Evolutionary conservation across 2,113 vertebrate genomes (phyloP).

Genomic region (Corydoras sp.): DNA sequence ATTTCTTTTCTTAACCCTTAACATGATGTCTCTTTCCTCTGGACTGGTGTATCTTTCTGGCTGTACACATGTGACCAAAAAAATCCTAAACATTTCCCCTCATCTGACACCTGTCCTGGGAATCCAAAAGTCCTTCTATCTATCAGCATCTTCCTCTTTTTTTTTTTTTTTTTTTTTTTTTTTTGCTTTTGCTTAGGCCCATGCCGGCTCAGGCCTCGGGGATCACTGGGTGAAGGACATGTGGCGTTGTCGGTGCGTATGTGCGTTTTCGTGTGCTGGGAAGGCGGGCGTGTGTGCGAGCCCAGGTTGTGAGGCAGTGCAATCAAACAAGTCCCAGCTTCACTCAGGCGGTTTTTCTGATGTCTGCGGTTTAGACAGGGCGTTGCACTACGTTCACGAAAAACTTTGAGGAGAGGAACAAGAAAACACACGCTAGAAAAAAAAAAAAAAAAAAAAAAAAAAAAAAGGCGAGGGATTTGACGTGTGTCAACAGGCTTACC

Average conservation of each 20-base stretch:
- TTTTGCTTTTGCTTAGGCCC: constrained; percentile 43
- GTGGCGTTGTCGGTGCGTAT: constrained; percentile 46
- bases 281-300: constrained; percentile 39
- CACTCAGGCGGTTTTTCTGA: constrained; percentile 63
- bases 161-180: constrained; percentile 28
- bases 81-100: constrained; percentile 60
- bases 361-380: constrained; percentile 75
- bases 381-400: constrained; percentile 57
- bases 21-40: too few relatives aligned
- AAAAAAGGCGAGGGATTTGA: constrained; percentile 66
- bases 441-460: too few relatives aligned
- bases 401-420: constrained; percentile 40
- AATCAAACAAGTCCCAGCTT: constrained; percentile 66
- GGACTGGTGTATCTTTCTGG: constrained; percentile 52
- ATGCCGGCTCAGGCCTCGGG: constrained; percentile 48
- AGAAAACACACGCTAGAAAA: constrained; percentile 43
- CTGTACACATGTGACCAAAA: constrained; percentile 52
- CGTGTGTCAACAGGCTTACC: constrained; percentile 74
- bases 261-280: constrained; percentile 14
- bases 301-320: constrained; percentile 51
- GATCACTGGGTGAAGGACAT: constrained; percentile 42
- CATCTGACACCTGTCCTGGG: constrained; percentile 65
- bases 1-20: too few relatives aligned
- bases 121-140: constrained; percentile 58
- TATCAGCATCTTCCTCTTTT: constrained; percentile 54